These are phyloP conservation scores for Peromyscus nudipes DNA, from an alignment of 2,797 vertebrate species.

Conservation along the genomic window DNA sequence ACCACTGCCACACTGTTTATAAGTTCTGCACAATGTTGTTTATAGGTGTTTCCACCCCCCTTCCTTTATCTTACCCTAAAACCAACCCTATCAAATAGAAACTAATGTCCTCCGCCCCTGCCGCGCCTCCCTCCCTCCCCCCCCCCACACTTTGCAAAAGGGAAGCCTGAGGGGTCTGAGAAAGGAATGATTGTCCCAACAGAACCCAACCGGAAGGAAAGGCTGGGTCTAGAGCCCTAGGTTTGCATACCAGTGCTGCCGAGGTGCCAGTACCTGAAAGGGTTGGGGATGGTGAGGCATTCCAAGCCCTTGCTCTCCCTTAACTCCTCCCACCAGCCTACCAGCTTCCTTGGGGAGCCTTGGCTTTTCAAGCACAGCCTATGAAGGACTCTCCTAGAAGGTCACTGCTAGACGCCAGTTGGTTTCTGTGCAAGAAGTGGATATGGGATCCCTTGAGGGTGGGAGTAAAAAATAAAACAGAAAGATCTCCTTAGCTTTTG, in stretches of 20 bases:
- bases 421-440: conserved; percentile 78
- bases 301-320: not conserved
- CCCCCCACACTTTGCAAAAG: not conserved
- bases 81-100: not conserved
- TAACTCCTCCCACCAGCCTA: not conserved
- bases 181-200: not conserved
- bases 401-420: conserved; percentile 78
- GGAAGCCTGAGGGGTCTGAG: not conserved
- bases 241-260: not conserved
- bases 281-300: rapidly evolving
- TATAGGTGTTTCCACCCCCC: not conserved
- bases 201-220: not conserved
- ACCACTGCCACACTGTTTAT: rapidly evolving
- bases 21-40: not conserved
- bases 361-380: not conserved
- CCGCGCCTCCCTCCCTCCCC: too few species aligned
- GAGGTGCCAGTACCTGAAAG: not conserved
- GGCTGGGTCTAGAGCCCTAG: not conserved
- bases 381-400: conserved; percentile 48
- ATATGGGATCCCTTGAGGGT: conserved; percentile 81
- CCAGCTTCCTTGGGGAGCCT: not conserved
- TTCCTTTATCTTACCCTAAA: conserved; percentile 3
- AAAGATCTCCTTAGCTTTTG: conserved; percentile 78
- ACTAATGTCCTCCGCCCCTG: too few species aligned
- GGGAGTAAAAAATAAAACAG: conserved; percentile 81